These are phyloP conservation scores for Petrophora chlorosata DNA, from an alignment of 2,888 invertebrate species.

Conservation along the genomic window DNA sequence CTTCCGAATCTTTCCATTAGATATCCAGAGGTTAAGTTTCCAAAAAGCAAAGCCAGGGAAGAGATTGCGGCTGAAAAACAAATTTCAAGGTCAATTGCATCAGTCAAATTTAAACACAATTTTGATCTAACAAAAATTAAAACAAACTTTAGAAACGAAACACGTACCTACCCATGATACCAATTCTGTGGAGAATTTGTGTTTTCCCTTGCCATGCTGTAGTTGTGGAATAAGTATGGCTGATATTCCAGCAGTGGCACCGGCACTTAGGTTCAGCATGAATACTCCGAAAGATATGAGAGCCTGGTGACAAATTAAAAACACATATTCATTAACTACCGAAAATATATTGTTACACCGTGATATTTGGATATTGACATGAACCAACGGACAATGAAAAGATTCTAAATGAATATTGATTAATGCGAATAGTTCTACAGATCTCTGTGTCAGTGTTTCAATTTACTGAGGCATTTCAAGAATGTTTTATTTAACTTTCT, in stretches of 20 bases:
- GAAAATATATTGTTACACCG: no score
- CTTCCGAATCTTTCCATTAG: constrained; percentile 85
- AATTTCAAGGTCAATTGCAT: constrained; percentile 11
- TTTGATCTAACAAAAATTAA: neutral
- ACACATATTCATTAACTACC: no score
- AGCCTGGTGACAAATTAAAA: constrained; percentile 57
- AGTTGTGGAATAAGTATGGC: constrained; percentile 86
- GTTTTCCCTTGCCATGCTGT: constrained; percentile 57
- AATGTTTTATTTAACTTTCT: no score
- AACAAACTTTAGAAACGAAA: constrained; percentile 21
- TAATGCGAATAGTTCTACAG: no score
- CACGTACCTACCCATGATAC: constrained; percentile 86
- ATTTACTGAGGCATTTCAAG: no score
- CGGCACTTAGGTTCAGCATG: constrained; percentile 80
- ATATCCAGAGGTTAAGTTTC: constrained; percentile 84
- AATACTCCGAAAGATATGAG: constrained; percentile 82
- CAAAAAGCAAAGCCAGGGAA: constrained; percentile 84
- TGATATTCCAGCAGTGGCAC: constrained; percentile 86
- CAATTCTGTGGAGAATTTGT: constrained; percentile 74
- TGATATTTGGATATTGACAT: no score
- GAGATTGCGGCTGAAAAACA: constrained; percentile 84
- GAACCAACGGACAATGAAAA: no score
- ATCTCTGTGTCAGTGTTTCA: no score
- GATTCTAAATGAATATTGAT: no score
- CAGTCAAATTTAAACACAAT: neutral